Percentiles rank a stretch among this genome's conserved stretches.
Conservation (phyloP, 2,888 invertebrate species). For the Teinopalpus imperialis region DNA sequence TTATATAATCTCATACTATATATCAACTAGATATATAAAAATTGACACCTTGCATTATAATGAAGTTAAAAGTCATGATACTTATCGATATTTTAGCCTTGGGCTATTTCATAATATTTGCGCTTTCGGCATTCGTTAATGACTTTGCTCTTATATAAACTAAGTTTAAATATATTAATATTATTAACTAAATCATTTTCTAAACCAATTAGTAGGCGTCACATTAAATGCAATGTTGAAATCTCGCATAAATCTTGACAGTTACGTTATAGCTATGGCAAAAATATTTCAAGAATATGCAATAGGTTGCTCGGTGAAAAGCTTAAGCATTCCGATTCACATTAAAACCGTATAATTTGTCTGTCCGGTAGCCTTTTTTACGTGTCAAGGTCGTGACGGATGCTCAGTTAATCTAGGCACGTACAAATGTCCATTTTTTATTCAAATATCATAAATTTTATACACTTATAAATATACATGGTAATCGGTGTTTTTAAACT, state of each 20-base stretch:
- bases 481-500: background rate
- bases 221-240: constrained; percentile 11
- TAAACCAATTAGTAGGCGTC: constrained; percentile 6
- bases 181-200: constrained; percentile 6
- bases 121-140: background rate
- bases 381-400: constrained; percentile 24
- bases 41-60: no score
- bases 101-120: background rate
- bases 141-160: background rate
- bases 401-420: constrained; percentile 7
- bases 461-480: constrained; percentile 1
- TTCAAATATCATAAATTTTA: constrained; percentile 2
- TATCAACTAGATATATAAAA: no score
- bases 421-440: constrained; percentile 10
- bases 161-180: background rate
- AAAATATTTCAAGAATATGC: constrained; percentile 11
- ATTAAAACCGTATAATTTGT: constrained; percentile 20
- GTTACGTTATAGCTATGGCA: constrained; percentile 1
- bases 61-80: background rate
- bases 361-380: constrained; percentile 18
- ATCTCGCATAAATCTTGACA: constrained; percentile 4
- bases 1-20: no score
- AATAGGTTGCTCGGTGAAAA: constrained; percentile 4
- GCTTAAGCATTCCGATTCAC: constrained; percentile 15
- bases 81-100: background rate